phyloP scores from a whole-genome alignment of 2,888 invertebrate species.

The Rhingia campestris region DNA sequence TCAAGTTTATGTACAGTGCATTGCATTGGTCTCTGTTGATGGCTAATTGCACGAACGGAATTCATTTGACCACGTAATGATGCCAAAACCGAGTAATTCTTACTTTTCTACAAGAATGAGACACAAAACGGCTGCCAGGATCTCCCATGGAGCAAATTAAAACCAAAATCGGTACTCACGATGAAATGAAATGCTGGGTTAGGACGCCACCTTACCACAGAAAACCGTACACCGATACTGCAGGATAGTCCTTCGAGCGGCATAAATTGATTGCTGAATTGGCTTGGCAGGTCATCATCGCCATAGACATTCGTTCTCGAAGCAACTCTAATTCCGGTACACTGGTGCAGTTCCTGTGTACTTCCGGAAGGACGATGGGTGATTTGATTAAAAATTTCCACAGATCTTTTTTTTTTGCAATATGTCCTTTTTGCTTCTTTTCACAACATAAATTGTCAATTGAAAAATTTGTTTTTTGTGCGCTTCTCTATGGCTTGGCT shows the following conservation, averaged over 20 bases:
- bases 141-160: conserved; percentile 13
- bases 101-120: conserved; percentile 49
- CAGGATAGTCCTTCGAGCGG: conserved; percentile 34
- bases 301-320: conserved; percentile 45
- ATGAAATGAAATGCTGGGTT: conserved; percentile 19
- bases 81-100: conserved; percentile 57
- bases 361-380: conserved; percentile 51
- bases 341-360: conserved; percentile 60
- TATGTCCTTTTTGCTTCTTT: conserved; percentile 19
- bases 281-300: conserved; percentile 64
- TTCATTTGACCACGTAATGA: conserved; percentile 70
- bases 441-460: conserved; percentile 62
- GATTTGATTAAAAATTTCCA: conserved; percentile 71
- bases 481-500: not conserved
- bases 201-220: conserved; percentile 11
- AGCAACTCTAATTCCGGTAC: conserved; percentile 66
- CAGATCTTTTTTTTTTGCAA: conserved; percentile 14
- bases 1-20: conserved; percentile 68
- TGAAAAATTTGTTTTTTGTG: conserved; percentile 38
- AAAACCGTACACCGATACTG: not conserved
- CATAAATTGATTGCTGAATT: conserved; percentile 68
- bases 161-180: conserved; percentile 32
- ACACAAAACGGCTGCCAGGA: not conserved
- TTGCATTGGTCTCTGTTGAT: conserved; percentile 45
- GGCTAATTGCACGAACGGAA: conserved; percentile 71